Evolutionary conservation across 2,797 vertebrate genomes (phyloP), one percentile per base, ranked within the genome.

Genomic region (Sebastes steindachneri): DNA sequence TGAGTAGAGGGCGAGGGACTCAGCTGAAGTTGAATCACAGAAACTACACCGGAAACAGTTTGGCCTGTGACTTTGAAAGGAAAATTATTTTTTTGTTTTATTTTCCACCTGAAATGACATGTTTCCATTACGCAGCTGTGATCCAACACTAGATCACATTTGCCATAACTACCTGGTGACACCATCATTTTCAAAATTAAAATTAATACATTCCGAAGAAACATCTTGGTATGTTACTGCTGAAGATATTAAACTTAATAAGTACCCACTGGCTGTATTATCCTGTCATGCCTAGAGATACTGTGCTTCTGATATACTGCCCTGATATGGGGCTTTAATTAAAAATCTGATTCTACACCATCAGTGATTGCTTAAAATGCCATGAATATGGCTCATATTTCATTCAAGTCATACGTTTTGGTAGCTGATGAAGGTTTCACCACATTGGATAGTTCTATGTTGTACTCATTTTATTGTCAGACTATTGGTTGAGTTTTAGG

Each of bases 271-370:
- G 26, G 35, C 19, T 54, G 21, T 6, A 57, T 72, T 15, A 37
- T 21, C 17, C 51, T 64, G 54, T 65, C 37, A 55, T 25, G 5
- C 58, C 11, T 1, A 1, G 15, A 86, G 75, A 17, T 54, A 66
- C 5, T 15, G 29, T 9, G 25, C 19, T 33, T 21, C 23, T 76
- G 75, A 63, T 78, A 4, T 63, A 60, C 37, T 68, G 26, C 14
- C 25, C 26, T 76, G 75, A 69, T 75, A 77, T 10, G 12, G 17
- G 2, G 26, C 10, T 75, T 82, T 68, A 82, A 86, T 84, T 63
- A 79, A 72, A 82, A 82, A 67, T 65, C 37, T 0, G 41, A 71
- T 70, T 41, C 7, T 9, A 12, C 5, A 14, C 17, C 64, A 48
- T 59, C 5, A 54, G 25, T 21, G 37, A 25, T 58, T 21, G 59